Evolutionary conservation across 64 coral and sea anemone genomes (phyloP), one percentile per base, ranked within the genome.

Genomic region (Pachyseris speciosa): DNA sequence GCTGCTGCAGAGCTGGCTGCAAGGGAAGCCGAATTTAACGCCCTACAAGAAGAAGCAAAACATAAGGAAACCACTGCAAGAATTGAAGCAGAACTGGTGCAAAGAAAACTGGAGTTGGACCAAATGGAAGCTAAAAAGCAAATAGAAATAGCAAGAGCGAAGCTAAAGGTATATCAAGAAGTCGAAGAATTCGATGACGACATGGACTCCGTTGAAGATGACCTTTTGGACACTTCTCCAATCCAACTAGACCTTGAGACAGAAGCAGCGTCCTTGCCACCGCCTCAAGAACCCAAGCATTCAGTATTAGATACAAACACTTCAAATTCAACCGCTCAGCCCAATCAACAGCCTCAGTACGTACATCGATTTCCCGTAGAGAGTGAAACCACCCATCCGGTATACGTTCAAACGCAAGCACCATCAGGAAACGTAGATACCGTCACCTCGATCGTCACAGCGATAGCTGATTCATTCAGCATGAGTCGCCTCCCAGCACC

Each of bases 391-490:
- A 19, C 51, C 51, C 51, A 55, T 55, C 51, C 51, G 3, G 10
- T 2, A 55, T 10, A 29, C 30, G 64, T 8, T 34, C 64, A 31
- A 31, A 27, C 59, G 0, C 59, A 67, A 67, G 64, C 5, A 29
- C 34, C 25, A 63, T 5, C 32, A 33, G 11, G 28, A 67, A 67
- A 15, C 5, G 5, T n/a, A n/a, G n/a, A n/a, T n/a, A n/a, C n/a
- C n/a, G n/a, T n/a, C n/a, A n/a, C n/a, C n/a, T n/a, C n/a, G n/a
- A n/a, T 67, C 64, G 64, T 67, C 64, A 67, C 64, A 2, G 7
- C 69, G 1, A 84, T 84, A 38, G 22, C 80, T 9, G 80, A 84
- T 63, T 63, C 80, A 22, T 63, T 84, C 52, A 84, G 28, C 37
- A 39, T 84, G 39, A 41, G 80, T 42, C 80, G 80, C 55, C 57